These are phyloP conservation scores for Bicyclus anynana DNA, from an alignment of 1,140 invertebrate genomes.

Conservation along the genomic window DNA sequence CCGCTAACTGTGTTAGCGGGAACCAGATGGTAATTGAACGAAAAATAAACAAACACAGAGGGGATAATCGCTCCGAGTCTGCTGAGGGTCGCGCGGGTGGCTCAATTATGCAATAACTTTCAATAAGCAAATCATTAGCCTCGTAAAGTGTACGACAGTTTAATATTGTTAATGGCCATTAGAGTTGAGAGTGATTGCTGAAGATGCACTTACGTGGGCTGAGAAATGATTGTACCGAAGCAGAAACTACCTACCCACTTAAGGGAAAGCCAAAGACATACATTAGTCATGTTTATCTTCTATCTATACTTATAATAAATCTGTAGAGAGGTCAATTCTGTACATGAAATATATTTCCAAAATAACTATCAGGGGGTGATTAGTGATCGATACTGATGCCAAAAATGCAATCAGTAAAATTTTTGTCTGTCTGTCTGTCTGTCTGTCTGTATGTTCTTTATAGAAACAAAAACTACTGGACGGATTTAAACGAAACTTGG, in stretches of 20 bases:
- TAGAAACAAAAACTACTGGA: no score
- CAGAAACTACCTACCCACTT: background rate
- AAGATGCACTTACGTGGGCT: slow-evolving; percentile 16
- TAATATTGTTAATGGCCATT: slow-evolving; percentile 26
- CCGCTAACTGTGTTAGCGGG: slow-evolving; percentile 36
- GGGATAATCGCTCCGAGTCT: slow-evolving; percentile 44
- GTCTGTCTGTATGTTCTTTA: no score
- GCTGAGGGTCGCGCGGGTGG: slow-evolving; percentile 61
- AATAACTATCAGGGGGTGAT: no score
- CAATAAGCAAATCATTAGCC: slow-evolving; percentile 56
- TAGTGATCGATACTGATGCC: no score
- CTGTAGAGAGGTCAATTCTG: no score
- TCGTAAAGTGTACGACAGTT: slow-evolving; percentile 23
- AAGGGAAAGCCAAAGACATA: no score
- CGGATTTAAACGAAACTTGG: no score
- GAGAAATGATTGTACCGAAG: slow-evolving; percentile 9
- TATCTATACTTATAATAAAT: no score
- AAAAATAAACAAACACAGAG: slow-evolving; percentile 62
- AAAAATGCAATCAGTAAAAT: no score
- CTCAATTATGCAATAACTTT: slow-evolving; percentile 72
- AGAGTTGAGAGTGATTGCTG: slow-evolving; percentile 23
- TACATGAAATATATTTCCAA: no score
- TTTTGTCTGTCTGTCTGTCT: no score
- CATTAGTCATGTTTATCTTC: no score
- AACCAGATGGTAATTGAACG: slow-evolving; percentile 61